Evolutionary conservation across 2,888 invertebrate genomes (phyloP).

Genomic region (Subacronicta megacephala): DNA sequence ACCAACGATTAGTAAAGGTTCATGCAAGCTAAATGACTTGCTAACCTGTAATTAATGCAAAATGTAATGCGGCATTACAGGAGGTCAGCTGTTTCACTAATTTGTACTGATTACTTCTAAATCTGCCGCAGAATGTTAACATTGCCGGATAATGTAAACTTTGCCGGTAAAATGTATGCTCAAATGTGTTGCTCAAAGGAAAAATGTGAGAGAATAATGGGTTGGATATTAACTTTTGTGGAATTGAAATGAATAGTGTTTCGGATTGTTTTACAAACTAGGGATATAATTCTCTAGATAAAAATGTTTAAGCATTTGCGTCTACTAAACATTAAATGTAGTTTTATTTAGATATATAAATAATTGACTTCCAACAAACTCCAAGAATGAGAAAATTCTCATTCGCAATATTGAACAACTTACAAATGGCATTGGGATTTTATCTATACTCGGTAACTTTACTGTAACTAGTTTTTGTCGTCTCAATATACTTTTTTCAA

Average conservation of each 20-base stretch:
- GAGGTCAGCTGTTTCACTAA: constrained; percentile 60
- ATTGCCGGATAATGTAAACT: constrained; percentile 37
- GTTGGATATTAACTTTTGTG: constrained; percentile 30
- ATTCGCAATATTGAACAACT: no score
- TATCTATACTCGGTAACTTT: no score
- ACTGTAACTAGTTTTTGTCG: no score
- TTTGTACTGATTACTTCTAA: constrained; percentile 61
- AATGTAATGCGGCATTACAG: constrained; percentile 57
- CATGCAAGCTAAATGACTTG: constrained; percentile 51
- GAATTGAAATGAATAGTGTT: constrained; percentile 24
- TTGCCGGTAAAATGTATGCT: constrained; percentile 39
- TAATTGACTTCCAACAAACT: no score
- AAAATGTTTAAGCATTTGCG: no score
- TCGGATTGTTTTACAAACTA: constrained; percentile 5
- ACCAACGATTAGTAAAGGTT: constrained; percentile 44
- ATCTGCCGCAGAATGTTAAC: constrained; percentile 55
- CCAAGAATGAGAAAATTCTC: no score
- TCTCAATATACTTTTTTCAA: no score
- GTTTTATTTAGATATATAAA: no score
- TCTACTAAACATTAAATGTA: no score
- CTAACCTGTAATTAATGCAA: constrained; percentile 61
- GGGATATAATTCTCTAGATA: no score
- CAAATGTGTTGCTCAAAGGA: constrained; percentile 36
- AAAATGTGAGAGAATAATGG: constrained; percentile 44
- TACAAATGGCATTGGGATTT: no score